Percentiles rank a stretch among this genome's conserved stretches.
Evolutionary conservation across 2,113 vertebrate genomes (phyloP).

Genomic region (Oncorhynchus nerka): DNA sequence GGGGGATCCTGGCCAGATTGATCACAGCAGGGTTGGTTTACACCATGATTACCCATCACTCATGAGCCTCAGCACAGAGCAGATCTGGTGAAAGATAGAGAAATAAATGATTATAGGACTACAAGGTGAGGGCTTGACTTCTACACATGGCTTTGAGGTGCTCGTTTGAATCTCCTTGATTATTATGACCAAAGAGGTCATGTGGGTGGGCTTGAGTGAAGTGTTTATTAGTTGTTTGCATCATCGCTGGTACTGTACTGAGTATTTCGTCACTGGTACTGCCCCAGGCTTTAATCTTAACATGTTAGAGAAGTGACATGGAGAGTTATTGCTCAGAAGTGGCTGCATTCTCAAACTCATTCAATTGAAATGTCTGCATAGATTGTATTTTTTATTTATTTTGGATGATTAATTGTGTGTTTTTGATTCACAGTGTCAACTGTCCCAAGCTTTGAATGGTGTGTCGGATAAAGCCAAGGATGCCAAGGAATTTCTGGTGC

Average conservation of each 20-base stretch:
- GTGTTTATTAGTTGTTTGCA: too few relatives aligned
- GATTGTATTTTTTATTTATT: too few relatives aligned
- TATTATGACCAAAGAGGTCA: background rate
- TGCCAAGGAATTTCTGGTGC: slow-evolving; percentile 96
- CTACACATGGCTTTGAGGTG: background rate
- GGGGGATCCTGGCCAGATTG: slow-evolving; percentile 43
- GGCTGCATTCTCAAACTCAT: too few relatives aligned
- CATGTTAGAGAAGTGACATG: too few relatives aligned
- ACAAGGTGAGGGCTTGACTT: background rate
- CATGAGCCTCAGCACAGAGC: background rate
- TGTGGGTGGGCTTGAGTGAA: background rate
- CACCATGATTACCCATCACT: slow-evolving; percentile 8
- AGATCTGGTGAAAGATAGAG: background rate
- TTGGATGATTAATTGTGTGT: slow-evolving; percentile 2
- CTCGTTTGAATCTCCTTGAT: background rate
- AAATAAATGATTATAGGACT: background rate
- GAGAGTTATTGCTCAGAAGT: too few relatives aligned
- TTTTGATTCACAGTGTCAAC: slow-evolving; percentile 81
- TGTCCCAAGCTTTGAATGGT: slow-evolving; percentile 94
- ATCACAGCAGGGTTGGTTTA: slow-evolving; percentile 49
- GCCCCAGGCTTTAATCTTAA: too few relatives aligned
- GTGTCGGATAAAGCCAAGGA: slow-evolving; percentile 98
- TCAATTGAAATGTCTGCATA: too few relatives aligned
- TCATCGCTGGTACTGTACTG: too few relatives aligned
- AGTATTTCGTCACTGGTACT: too few relatives aligned